Conservation (phyloP, 1,140 invertebrate genomes). For the Ceratosolen fusciceps region DNA sequence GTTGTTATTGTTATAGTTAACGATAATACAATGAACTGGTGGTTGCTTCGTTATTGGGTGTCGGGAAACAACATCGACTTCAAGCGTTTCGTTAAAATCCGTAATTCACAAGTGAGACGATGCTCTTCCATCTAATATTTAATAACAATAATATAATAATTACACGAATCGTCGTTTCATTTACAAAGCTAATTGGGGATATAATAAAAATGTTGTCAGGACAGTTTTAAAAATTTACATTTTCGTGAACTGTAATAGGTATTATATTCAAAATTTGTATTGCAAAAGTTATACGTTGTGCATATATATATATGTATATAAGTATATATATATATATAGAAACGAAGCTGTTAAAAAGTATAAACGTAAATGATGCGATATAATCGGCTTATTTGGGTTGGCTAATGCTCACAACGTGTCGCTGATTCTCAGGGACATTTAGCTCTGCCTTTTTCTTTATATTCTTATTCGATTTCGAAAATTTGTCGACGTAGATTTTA, state of each 20-base stretch:
- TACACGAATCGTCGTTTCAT: not conserved
- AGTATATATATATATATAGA: no score
- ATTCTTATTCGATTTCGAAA: not conserved
- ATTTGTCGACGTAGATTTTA: no score
- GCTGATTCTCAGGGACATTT: no score
- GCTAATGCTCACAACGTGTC: no score
- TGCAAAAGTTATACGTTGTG: no score
- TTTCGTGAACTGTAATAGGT: not conserved
- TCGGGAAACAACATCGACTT: not conserved
- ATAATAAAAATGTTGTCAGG: not conserved
- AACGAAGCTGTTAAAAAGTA: no score
- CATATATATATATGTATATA: no score
- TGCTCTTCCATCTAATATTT: not conserved
- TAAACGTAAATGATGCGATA: not conserved
- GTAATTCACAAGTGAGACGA: not conserved
- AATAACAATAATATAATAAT: conserved; percentile 5
- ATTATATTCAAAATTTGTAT: no score
- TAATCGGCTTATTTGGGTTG: not conserved
- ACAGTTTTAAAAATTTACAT: not conserved
- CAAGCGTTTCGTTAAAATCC: not conserved
- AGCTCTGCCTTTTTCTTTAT: not conserved
- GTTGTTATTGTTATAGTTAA: conserved; percentile 4
- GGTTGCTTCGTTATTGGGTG: not conserved
- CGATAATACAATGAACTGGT: not conserved
- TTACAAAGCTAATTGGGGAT: not conserved